Base-by-base conservation (phyloP, 2,888 invertebrate genomes). In the Drosophila affinis region DNA sequence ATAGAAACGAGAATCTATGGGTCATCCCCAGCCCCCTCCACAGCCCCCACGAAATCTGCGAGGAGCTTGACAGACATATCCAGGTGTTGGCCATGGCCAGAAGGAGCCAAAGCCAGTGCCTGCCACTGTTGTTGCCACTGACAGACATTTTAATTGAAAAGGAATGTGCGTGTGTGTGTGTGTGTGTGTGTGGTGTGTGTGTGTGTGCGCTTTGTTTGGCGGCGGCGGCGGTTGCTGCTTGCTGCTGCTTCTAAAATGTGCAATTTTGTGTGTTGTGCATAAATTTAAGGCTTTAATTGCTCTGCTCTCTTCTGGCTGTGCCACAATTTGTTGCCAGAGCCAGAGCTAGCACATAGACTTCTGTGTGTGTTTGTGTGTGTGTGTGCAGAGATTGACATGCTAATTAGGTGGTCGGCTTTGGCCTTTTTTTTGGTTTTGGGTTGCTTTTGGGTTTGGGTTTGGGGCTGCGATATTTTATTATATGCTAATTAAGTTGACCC, bases 71-170 rank as follows among this genome's bases (percentile, higher is more conserved):
- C 77, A 80, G 81, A 79, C 81, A 72, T 62, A 72, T 72, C 72
- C 79, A 85, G 85, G 83, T 85, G 83, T 82, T 63, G 54, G 65
- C 18, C 21, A 9, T 32, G 45, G 21, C 54, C 14, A 34, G 54
- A 58, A 18, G 39, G 60, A 60, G 60, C 46, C 24, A 9, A 2
- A 9, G 29, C 29, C 27, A 27, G 27, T 7, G 27, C 17, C 29
- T 21, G 48, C 58, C 64, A 29, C 39, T 49, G 21, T 21, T 70
- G 62, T 72, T 78, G 69, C 72, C 73, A 52, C 64, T 71, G 72
- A 80, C 84, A 74, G 75, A 75, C 75, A 82, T 85, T 79, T 73
- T 85, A 83, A 83, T 83, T 83, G 85, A 83, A 83, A 83, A 76
- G 81, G 81, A 79, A 83, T 85, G 85, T 68, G 63, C 64, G 59